Percentiles rank a stretch among this genome's conserved stretches.
Evolutionary conservation across 1,140 invertebrate genomes (phyloP).

Genomic region (Phthorimaea operculella): DNA sequence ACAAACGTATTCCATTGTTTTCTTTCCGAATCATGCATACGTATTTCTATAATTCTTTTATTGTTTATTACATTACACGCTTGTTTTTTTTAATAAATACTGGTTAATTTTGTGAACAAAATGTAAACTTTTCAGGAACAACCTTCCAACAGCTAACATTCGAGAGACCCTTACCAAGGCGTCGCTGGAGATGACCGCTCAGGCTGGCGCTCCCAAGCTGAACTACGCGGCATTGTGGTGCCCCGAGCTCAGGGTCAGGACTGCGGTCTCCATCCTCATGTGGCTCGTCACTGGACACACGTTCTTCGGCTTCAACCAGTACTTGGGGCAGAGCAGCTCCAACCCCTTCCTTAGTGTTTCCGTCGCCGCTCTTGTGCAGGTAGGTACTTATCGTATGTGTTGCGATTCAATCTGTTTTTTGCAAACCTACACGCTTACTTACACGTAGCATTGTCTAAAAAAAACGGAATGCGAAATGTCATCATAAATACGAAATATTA

Average conservation of each 20-base stretch:
- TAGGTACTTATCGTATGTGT: slow-evolving; percentile 7
- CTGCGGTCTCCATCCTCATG: slow-evolving; percentile 73
- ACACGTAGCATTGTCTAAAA: too few species aligned
- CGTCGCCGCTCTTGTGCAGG: slow-evolving; percentile 44
- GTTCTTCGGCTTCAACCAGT: slow-evolving; percentile 80
- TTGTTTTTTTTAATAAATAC: too few species aligned
- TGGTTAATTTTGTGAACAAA: too few species aligned
- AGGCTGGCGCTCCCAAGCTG: slow-evolving; percentile 49
- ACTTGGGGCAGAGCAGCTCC: slow-evolving; percentile 76
- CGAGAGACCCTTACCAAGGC: slow-evolving; percentile 42
- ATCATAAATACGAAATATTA: too few species aligned
- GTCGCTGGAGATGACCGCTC: slow-evolving; percentile 33
- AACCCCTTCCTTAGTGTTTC: slow-evolving; percentile 80
- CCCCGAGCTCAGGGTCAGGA: slow-evolving; percentile 76
- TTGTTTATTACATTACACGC: too few species aligned
- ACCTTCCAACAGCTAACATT: slow-evolving; percentile 65
- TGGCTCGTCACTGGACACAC: slow-evolving; percentile 78
- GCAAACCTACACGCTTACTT: too few species aligned
- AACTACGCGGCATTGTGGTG: slow-evolving; percentile 75
- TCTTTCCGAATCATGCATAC: too few species aligned
- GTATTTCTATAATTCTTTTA: too few species aligned
- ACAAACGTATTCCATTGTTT: too few species aligned
- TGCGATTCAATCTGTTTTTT: too few species aligned
- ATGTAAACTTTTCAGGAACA: slow-evolving; percentile 55
- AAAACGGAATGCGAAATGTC: too few species aligned